Evolutionary conservation across 2,888 invertebrate species (phyloP).

Genomic region (Limulus polyphemus): DNA sequence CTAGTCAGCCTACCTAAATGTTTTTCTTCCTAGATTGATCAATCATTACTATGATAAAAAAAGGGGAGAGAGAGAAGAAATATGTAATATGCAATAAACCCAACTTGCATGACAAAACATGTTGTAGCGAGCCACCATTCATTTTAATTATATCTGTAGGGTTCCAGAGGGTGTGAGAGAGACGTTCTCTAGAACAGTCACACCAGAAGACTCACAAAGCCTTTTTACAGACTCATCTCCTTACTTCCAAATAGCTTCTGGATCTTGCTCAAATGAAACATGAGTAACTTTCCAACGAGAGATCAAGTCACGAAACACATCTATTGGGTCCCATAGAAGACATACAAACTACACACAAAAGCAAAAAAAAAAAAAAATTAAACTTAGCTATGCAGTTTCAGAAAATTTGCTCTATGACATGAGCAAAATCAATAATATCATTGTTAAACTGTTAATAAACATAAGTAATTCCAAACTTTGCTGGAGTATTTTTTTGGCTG

Average conservation of each 20-base stretch:
- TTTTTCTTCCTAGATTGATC: too few species aligned
- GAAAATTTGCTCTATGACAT: too few species aligned
- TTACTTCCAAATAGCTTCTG: constrained; percentile 55
- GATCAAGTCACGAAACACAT: constrained; percentile 47
- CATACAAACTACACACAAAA: constrained; percentile 38
- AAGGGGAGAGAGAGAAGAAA: too few species aligned
- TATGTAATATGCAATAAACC: too few species aligned
- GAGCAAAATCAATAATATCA: too few species aligned
- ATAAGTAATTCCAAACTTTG: too few species aligned
- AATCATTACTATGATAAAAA: too few species aligned
- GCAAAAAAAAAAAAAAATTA: too few species aligned
- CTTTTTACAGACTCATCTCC: constrained; percentile 48
- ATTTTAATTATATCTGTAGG: constrained; percentile 50
- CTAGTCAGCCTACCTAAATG: too few species aligned
- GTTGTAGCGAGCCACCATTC: constrained; percentile 54
- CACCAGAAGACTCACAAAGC: constrained; percentile 45
- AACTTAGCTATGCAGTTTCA: too few species aligned
- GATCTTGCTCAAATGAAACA: constrained; percentile 45
- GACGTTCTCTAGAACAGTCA: constrained; percentile 48
- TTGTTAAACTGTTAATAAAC: too few species aligned
- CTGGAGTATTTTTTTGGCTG: neutral
- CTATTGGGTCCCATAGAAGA: constrained; percentile 49
- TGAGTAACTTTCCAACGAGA: constrained; percentile 44
- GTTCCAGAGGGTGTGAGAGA: constrained; percentile 58
- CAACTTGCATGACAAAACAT: constrained; percentile 42